Conservation (phyloP, 2,797 vertebrate species). For the Halcyon chelicuti region DNA sequence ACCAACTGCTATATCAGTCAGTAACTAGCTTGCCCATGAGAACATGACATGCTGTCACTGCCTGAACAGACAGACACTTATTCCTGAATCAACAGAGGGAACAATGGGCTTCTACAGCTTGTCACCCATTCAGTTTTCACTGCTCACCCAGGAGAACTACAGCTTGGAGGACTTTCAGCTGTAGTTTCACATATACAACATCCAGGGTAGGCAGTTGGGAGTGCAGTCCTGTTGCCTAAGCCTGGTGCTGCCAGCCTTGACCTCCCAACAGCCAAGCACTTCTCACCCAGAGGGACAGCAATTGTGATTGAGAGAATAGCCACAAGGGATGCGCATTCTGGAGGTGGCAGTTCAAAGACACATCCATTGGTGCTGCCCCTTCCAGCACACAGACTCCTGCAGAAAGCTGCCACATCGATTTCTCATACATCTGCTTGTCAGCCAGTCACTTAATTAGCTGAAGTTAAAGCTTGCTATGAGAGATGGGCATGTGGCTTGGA, state of each 20-base stretch:
- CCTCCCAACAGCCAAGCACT: background rate
- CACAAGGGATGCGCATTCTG: background rate
- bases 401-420: background rate
- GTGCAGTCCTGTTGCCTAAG: background rate
- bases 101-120: background rate
- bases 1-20: background rate
- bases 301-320: background rate
- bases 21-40: background rate
- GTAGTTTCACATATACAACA: background rate
- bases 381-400: background rate
- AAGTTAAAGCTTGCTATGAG: background rate
- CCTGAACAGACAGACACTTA: background rate
- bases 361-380: background rate
- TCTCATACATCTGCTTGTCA: background rate
- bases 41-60: background rate
- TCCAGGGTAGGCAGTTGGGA: background rate
- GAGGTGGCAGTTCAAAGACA: slow-evolving; percentile 41
- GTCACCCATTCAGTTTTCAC: slow-evolving; percentile 4
- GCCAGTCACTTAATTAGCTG: background rate
- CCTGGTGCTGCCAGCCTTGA: background rate
- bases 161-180: background rate
- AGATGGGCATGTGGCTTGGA: background rate
- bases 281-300: background rate
- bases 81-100: slow-evolving; percentile 5
- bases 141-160: background rate